Evolutionary conservation across 92 coral and sea anemone genomes (phyloP), one percentile per base, ranked within the genome.

Genomic region (Phenganax subtilis): DNA sequence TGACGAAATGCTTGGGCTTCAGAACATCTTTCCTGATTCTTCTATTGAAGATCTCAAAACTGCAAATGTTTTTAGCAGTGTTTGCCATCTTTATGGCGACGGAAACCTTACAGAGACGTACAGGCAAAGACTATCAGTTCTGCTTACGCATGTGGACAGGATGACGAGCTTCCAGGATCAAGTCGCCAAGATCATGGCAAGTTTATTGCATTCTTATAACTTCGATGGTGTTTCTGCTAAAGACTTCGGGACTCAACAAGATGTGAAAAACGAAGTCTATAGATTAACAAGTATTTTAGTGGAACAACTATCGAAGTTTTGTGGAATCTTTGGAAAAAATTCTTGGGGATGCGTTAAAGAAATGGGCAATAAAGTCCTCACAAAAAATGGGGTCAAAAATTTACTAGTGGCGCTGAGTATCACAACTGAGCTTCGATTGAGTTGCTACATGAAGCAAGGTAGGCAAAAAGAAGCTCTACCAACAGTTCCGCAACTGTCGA

Each of bases 381-480:
- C 52, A 20, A 55, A 5, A 8, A 71, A 77, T 30, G 71, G 71
- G 54, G 71, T 55, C 0, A 77, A 60, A 51, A 77, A 77, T 60
- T 44, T 77, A 29, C 64, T 58, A n/a, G 62, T 25, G 20, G 65
- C 67, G n/a, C 67, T 75, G 52, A 57, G 80, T 30, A 75, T 75
- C 16, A 77, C 81, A 44, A 77, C 81, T 30, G 81, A 77, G 44
- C 81, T 77, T 59, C 81, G 81, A 14, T 77, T 77, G 56, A 29
- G 51, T 51, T 77, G 81, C 51, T 77, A 77, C 81, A 69, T 58
- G 71, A 77, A 61, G 6, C 81, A 58, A 54, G 71, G 71, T 12
- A 77, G 81, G 27, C 81, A 77, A 71, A 77, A 77, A 47, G 81
- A 77, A 57, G 81, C 81, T 29, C 70, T 77, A 29, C 81, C 81